Evolutionary conservation across 2,113 vertebrate genomes (phyloP).

Genomic region (Hippopotamus amphibius): DNA sequence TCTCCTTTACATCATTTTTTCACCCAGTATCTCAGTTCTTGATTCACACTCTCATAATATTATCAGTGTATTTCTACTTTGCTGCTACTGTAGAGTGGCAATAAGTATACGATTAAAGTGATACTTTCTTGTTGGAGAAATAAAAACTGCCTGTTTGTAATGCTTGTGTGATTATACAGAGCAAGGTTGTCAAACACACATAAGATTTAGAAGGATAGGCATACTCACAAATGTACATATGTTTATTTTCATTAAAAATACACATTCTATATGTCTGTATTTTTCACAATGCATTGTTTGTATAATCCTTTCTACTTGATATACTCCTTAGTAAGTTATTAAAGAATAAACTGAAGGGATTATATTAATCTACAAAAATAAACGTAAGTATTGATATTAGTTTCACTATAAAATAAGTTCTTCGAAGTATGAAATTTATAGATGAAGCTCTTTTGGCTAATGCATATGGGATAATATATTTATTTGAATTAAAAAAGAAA

Average conservation of each 20-base stretch:
- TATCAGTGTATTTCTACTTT: background rate
- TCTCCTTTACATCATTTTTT: background rate
- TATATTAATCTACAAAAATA: constrained; percentile 21
- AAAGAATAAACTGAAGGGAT: background rate
- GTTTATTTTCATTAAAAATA: constrained; percentile 15
- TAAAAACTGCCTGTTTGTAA: background rate
- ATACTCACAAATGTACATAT: background rate
- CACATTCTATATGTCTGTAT: background rate
- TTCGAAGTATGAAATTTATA: constrained; percentile 27
- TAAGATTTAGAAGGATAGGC: background rate
- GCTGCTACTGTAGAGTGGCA: background rate
- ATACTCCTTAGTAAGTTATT: background rate
- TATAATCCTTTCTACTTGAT: background rate
- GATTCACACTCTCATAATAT: background rate
- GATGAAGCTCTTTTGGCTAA: background rate
- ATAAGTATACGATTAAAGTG: background rate
- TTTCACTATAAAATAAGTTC: background rate
- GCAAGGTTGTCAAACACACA: background rate
- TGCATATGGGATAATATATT: background rate
- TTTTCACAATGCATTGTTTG: background rate
- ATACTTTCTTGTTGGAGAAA: background rate
- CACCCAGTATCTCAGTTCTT: background rate
- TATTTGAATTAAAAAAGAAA: constrained; percentile 45
- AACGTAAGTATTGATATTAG: background rate
- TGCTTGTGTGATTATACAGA: background rate